Evolutionary conservation across 2,888 invertebrate genomes (phyloP).

Genomic region (Microdon myrmicae): DNA sequence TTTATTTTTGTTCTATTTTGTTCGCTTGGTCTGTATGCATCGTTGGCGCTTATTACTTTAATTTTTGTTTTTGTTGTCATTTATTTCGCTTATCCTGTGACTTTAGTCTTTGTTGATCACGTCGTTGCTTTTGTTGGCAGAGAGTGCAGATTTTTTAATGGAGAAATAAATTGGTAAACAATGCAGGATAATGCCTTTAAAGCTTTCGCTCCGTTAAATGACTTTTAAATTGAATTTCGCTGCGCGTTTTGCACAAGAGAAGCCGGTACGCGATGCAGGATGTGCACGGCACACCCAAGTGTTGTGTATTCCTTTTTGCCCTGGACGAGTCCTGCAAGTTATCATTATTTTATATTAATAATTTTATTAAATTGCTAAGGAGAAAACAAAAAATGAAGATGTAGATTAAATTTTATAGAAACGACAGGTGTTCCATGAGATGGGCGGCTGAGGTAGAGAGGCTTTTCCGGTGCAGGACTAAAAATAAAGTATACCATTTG

Average conservation of each 20-base stretch:
- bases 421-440: conserved; percentile 54
- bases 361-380: conserved; percentile 28
- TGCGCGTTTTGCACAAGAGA: conserved; percentile 34
- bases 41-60: neutral
- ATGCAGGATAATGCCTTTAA: conserved; percentile 56
- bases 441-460: too few relatives aligned
- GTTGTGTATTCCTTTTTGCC: conserved; percentile 1
- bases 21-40: conserved; percentile 2
- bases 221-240: conserved; percentile 56
- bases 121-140: conserved; percentile 17
- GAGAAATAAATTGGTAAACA: conserved; percentile 56
- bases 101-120: conserved; percentile 3
- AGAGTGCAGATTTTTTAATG: conserved; percentile 53
- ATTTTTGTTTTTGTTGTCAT: neutral
- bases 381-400: conserved; percentile 1
- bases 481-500: too few relatives aligned
- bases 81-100: neutral
- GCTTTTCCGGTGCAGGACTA: too few relatives aligned
- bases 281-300: conserved; percentile 8
- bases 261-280: conserved; percentile 7
- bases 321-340: conserved; percentile 21
- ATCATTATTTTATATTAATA: conserved; percentile 34
- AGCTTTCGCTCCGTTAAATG: conserved; percentile 55
- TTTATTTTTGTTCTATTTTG: too few relatives aligned
- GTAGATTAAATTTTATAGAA: neutral